Evolutionary conservation across 2,888 invertebrate genomes (phyloP), one percentile per base, ranked within the genome.

Genomic region (Saturnia pavonia): DNA sequence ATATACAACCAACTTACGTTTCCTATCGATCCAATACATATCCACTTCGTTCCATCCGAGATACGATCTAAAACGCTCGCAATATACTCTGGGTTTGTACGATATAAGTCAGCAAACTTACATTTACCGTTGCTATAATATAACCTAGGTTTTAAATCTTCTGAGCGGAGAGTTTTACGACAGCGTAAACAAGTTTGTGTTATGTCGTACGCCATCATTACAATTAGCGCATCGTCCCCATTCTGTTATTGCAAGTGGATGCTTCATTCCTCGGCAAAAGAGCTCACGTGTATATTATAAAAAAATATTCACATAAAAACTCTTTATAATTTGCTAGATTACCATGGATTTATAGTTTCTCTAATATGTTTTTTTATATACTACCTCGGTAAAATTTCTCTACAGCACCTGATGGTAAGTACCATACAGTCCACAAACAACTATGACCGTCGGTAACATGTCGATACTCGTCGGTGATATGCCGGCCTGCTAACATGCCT

Each of bases 211-310:
- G 76, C 77, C 71, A 75, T 72, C 74, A 74, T 76, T 80, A 78
- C 83, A 80, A 82, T 82, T 83, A 82, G 80, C 77, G 76, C 78
- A 74, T 77, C 78, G 78, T 74, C 72, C 78, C 71, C 79, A 75
- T 81, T 81, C 74, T 75, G 75, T 72, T 79, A 79, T 80, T 81
- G 77, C 75, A 71, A 76, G 77, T 75, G 75, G 72, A 76, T 70
- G 76, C 69, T 70, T 66, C 70, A 70, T n/a, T 40, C 65, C 27
- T 34, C 51, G 69, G 69, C 67, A 70, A 71, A 72, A 65, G n/a
- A n/a, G 70, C 67, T 45, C 72, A 66, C 70, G 68, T 71, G 22
- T 54, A 11, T 54, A 11, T 22, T 54, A 54, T 54, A 8, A 11
- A 54, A 22, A 54, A 8, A 7, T 51, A 19, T 1, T 51, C 4